Evolutionary conservation across 2,113 vertebrate genomes (phyloP).

Genomic region (Dendrocopos noguchii): DNA sequence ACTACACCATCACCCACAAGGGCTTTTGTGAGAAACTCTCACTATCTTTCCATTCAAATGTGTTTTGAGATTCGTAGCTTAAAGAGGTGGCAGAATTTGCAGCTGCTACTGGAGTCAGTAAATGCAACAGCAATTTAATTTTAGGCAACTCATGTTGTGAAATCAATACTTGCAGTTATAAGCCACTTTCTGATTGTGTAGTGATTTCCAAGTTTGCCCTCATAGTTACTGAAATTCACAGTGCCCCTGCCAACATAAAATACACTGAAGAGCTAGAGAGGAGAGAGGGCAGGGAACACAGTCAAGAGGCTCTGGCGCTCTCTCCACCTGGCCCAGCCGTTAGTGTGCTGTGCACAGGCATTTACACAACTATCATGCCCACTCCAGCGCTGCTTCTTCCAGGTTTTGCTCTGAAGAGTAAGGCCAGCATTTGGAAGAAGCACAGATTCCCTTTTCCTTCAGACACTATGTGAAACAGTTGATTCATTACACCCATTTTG

Average conservation of each 20-base stretch:
- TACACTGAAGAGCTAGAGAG: not conserved
- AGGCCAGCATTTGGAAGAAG: not conserved
- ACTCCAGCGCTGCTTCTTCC: not conserved
- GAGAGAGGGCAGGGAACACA: not conserved
- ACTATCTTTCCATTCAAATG: not conserved
- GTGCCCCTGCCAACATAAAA: not conserved
- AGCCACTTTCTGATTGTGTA: not conserved
- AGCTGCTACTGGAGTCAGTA: not conserved
- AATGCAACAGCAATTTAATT: not conserved
- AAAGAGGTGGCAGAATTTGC: not conserved
- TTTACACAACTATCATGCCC: not conserved
- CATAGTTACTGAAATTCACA: not conserved
- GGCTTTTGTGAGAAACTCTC: not conserved
- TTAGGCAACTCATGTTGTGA: not conserved
- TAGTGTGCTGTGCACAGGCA: not conserved
- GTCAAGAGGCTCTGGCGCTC: fast-evolving
- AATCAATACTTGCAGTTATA: not conserved
- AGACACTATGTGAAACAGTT: not conserved
- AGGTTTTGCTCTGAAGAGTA: not conserved
- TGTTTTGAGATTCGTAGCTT: not conserved
- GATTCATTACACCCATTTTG: not conserved
- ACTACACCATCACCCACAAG: not conserved
- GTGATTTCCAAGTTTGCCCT: not conserved
- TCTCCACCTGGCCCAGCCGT: not conserved
- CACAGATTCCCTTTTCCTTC: not conserved